Conservation (phyloP, 2,888 invertebrate genomes). For the Andrena minutula region DNA sequence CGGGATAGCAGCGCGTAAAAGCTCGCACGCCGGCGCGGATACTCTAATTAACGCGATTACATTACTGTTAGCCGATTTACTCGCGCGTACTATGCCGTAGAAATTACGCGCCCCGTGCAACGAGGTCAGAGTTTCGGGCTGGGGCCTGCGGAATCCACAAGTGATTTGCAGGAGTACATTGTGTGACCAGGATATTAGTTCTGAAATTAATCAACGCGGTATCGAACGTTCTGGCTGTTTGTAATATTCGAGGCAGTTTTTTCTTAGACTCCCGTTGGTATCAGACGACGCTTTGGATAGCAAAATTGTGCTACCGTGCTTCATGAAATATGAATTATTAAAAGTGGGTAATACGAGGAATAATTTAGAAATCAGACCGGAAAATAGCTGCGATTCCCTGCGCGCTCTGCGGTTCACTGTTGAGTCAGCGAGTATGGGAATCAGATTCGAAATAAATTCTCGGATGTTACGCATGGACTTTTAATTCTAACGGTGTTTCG, state of each 20-base stretch:
- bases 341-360: not conserved
- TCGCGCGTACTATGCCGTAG: constrained; percentile 3
- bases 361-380: constrained; percentile 28
- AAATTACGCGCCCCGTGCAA: constrained; percentile 10
- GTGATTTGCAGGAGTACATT: not conserved
- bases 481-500: not conserved
- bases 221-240: not conserved
- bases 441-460: not conserved
- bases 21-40: not conserved
- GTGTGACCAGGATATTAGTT: no score
- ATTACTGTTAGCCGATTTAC: constrained; percentile 12
- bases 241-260: not conserved
- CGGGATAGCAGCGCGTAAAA: not conserved
- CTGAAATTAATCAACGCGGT: not conserved
- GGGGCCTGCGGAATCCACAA: not conserved
- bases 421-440: not conserved
- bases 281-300: not conserved
- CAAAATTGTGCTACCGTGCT: not conserved
- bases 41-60: constrained; percentile 21
- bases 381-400: constrained; percentile 26
- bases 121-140: constrained; percentile 11
- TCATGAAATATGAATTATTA: not conserved
- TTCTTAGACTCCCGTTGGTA: not conserved
- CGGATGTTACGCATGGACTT: not conserved
- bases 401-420: not conserved